A percentile compares a stretch with the other conserved stretches of the same genome.
Evolutionary conservation across 2,113 vertebrate genomes (phyloP).

Genomic region (Zingel zingel): DNA sequence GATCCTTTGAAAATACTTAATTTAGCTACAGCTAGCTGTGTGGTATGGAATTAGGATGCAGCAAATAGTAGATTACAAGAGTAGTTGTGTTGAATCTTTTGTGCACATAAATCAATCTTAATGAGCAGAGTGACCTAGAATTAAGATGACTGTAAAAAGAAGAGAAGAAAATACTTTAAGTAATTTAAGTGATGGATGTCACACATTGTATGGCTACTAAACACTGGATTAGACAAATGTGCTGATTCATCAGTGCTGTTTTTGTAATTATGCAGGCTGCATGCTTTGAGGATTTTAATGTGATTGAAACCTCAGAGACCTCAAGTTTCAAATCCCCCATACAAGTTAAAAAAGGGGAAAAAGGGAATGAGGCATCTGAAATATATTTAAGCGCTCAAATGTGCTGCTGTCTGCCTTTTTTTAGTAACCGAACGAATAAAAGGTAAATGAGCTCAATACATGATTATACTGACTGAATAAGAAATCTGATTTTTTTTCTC

Average conservation of each 20-base stretch:
- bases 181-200: background rate
- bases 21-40: background rate
- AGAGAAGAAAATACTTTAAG: background rate
- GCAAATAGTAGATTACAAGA: no score
- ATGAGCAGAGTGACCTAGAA: background rate
- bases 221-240: background rate
- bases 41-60: background rate
- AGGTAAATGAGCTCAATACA: background rate
- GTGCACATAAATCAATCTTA: background rate
- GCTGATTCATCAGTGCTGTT: background rate
- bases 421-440: background rate
- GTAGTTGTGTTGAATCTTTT: no score
- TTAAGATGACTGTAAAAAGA: background rate
- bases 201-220: background rate
- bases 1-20: no score
- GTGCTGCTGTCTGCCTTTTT: background rate
- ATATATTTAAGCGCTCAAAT: background rate
- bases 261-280: background rate
- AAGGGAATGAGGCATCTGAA: background rate
- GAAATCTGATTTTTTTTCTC: background rate
- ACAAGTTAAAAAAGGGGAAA: background rate
- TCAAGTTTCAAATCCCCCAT: background rate
- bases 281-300: background rate
- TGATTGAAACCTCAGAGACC: background rate
- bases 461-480: background rate